Percentiles rank a stretch among this genome's conserved stretches.
These are phyloP conservation scores for Sericinus montela DNA, from an alignment of 2,888 invertebrate species.

Conservation along the genomic window DNA sequence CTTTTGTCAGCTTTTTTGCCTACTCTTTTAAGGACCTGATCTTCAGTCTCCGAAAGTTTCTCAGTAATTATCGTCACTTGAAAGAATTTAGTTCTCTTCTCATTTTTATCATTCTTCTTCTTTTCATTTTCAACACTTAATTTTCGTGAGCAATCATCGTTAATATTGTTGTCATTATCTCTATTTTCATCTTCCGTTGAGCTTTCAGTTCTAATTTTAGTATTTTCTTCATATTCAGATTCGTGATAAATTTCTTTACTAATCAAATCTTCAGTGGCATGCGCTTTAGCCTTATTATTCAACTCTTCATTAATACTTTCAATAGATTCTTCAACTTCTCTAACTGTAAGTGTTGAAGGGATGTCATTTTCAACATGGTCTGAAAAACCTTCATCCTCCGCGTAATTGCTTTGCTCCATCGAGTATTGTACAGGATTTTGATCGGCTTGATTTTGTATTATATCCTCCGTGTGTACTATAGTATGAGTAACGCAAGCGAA, in stretches of 20 bases:
- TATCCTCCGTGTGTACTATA: constrained; percentile 22
- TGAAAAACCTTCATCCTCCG: constrained; percentile 21
- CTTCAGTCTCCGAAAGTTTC: constrained; percentile 51
- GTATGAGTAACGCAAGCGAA: constrained; percentile 58
- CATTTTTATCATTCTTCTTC: constrained; percentile 23
- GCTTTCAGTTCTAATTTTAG: background rate
- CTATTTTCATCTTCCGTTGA: constrained; percentile 13
- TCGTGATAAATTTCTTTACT: constrained; percentile 15
- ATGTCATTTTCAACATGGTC: constrained; percentile 19
- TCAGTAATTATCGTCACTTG: constrained; percentile 59
- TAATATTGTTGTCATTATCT: constrained; percentile 14
- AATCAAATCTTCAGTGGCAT: constrained; percentile 8
- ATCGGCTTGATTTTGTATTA: constrained; percentile 25
- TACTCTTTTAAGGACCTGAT: constrained; percentile 18
- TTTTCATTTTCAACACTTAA: constrained; percentile 9
- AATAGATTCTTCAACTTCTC: constrained; percentile 21
- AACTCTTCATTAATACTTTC: constrained; percentile 23
- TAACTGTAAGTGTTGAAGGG: constrained; percentile 16
- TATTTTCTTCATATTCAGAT: background rate
- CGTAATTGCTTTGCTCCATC: constrained; percentile 17
- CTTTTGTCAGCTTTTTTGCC: constrained; percentile 11
- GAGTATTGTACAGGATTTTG: constrained; percentile 21
- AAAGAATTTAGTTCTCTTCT: constrained; percentile 33
- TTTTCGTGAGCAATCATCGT: constrained; percentile 14
- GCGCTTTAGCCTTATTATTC: constrained; percentile 22